phyloP scores from a whole-genome alignment of 2,113 vertebrate species.

The Boulengerochromis microlepis region DNA sequence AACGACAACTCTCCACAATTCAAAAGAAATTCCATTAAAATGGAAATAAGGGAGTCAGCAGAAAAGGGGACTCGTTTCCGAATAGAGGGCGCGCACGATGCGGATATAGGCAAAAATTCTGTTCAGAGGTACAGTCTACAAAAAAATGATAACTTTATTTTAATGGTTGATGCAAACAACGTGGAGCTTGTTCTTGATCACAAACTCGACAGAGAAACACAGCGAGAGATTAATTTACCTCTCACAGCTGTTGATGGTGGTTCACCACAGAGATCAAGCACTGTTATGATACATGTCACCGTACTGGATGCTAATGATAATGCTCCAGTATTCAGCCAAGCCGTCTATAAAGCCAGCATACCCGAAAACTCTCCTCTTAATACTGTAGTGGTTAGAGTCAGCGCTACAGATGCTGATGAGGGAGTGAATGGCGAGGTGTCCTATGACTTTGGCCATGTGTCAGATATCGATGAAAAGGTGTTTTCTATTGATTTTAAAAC shows the following conservation, averaged over 20 bases:
- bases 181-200: not conserved
- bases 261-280: not conserved
- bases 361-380: not conserved
- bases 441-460: not conserved
- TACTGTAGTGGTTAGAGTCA: not conserved
- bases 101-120: slow-evolving; percentile 70
- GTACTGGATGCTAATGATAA: slow-evolving; percentile 11
- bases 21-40: slow-evolving; percentile 30
- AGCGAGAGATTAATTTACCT: not conserved
- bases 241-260: not conserved
- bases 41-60: slow-evolving; percentile 15
- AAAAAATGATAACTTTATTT: slow-evolving; percentile 62
- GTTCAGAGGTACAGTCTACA: slow-evolving; percentile 70
- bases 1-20: slow-evolving; percentile 63
- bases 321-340: not conserved
- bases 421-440: not conserved
- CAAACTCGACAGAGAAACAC: not conserved
- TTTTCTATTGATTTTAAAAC: not conserved
- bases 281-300: not conserved
- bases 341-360: not conserved
- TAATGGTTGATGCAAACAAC: slow-evolving; percentile 14
- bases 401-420: not conserved
- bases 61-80: slow-evolving; percentile 24
- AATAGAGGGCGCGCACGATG: slow-evolving; percentile 66
- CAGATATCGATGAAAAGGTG: not conserved